Percentiles rank a stretch among this genome's conserved stretches.
These are phyloP conservation scores for Lepidostoma basale DNA, from an alignment of 1,140 invertebrate genomes.

Conservation along the genomic window DNA sequence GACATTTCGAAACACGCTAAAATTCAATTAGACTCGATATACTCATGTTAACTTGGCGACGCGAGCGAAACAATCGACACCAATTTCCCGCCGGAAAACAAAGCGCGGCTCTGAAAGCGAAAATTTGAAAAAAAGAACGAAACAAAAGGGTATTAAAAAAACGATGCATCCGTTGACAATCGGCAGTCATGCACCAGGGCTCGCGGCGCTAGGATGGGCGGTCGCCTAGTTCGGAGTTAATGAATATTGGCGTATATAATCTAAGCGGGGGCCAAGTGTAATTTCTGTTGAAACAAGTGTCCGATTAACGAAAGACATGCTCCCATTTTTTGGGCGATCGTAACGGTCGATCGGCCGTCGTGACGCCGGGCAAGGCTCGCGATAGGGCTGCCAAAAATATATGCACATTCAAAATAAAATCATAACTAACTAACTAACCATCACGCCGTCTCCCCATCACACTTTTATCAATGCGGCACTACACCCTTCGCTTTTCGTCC, in stretches of 20 bases:
- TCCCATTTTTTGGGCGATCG: conserved; percentile 32
- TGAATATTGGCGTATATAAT: conserved; percentile 27
- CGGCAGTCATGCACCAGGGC: neutral
- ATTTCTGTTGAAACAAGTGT: conserved; percentile 36
- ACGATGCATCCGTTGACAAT: neutral
- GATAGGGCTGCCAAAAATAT: neutral
- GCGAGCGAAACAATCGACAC: neutral
- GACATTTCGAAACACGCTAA: neutral
- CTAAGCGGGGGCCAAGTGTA: conserved; percentile 16
- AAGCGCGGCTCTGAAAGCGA: neutral
- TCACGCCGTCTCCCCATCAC: too few relatives aligned
- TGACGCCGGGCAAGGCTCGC: conserved; percentile 7
- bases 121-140: neutral
- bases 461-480: too few relatives aligned
- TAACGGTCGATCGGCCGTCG: conserved; percentile 27
- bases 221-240: conserved; percentile 14
- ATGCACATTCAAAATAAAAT: too few relatives aligned
- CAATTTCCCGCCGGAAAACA: neutral
- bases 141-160: neutral
- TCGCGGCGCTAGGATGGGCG: neutral
- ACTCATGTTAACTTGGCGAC: neutral
- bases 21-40: neutral
- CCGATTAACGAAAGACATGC: conserved; percentile 34
- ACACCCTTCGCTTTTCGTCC: too few relatives aligned
- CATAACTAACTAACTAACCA: too few relatives aligned